Evolutionary conservation across 2,888 invertebrate species (phyloP).

Genomic region (Congeria kusceri): DNA sequence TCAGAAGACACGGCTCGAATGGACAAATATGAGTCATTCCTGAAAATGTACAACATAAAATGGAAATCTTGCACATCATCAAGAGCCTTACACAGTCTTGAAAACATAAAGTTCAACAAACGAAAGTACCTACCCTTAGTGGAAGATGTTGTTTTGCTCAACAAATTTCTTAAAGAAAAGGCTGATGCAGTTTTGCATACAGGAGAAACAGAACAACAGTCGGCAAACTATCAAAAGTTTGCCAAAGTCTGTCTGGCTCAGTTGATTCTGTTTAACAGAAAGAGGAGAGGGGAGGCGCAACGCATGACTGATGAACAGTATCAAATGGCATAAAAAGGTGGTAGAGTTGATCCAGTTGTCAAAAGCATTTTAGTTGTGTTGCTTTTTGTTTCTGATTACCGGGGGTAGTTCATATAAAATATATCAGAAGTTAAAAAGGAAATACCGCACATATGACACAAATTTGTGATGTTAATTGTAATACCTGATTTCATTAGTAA

Average conservation of each 20-base stretch:
- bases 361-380: no score
- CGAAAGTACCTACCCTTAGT: constrained; percentile 25
- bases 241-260: constrained; percentile 7
- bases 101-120: constrained; percentile 20
- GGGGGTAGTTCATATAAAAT: no score
- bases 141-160: constrained; percentile 25
- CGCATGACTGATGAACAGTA: constrained; percentile 26
- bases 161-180: constrained; percentile 11
- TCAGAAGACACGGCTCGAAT: background rate
- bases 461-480: no score
- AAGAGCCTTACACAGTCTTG: constrained; percentile 9
- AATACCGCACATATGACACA: no score
- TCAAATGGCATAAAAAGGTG: constrained; percentile 12
- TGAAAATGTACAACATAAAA: constrained; percentile 17
- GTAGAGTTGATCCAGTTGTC: constrained; percentile 23
- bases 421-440: no score
- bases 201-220: constrained; percentile 7
- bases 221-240: constrained; percentile 12
- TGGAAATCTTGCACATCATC: constrained; percentile 20
- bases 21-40: constrained; percentile 13
- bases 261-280: constrained; percentile 7
- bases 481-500: no score
- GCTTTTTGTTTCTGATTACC: no score
- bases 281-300: constrained; percentile 87
- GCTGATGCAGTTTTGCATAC: constrained; percentile 10